Evolutionary conservation across 2,888 invertebrate species (phyloP), one percentile per base, ranked within the genome.

Genomic region (Cataglyphis altisquamis): DNA sequence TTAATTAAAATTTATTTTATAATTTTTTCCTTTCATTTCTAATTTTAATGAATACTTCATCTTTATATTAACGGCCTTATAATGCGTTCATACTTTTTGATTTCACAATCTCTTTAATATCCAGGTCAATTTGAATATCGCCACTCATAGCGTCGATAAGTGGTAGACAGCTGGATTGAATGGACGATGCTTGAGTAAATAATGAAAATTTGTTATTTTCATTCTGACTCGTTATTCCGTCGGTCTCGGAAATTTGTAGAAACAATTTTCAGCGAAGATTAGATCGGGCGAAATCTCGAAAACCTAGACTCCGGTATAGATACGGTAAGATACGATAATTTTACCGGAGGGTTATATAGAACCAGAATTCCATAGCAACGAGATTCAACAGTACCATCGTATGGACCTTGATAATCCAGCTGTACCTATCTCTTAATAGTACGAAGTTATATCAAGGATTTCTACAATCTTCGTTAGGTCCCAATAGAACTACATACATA

Each of bases 331-430:
- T 78, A 70, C 60, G 78, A 80, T 80, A 60, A 80, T 80, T 80
- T 80, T 45, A 60, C 25, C 45, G 78, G 73, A 41, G 60, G 74
- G 32, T 12, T 57, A 72, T 73, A 45, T 21, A 80, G 52, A 52
- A n/a, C 25, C 25, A 18, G 60, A 80, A 80, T 80, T 45, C 25
- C 73, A 45, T 80, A 60, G 73, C 73, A 80, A 80, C 57, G 21
- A 72, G 74, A 32, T 80, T 80, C 72, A 80, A 80, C 78, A 45
- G 45, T 60, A 60, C 45, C 25, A 60, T 80, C 73, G 60, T 80
- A 80, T 80, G 78, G 78, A 80, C 78, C 73, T 73, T 80, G 74
- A 80, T 80, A 80, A 80, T 80, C 78, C 60, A 73, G 78, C 78
- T 80, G 45, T 25, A 80, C 45, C 73, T 80, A 80, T 45, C 60